These are phyloP conservation scores for Anthopleura sola DNA, from an alignment of 64 coral and sea anemone genomes.

Conservation along the genomic window DNA sequence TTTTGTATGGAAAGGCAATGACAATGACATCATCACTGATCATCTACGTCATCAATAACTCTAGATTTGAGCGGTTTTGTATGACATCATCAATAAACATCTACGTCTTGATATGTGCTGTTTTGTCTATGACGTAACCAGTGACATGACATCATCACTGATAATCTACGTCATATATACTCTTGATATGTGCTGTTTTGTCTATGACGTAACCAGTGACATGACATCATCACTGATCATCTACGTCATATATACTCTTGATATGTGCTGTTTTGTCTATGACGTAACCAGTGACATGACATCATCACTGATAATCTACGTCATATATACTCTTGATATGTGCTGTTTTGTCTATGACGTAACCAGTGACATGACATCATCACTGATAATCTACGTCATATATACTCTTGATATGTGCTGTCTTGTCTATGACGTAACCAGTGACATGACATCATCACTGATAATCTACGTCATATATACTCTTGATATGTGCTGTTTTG, in stretches of 20 bases:
- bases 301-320: neutral
- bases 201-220: no score
- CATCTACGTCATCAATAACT: neutral
- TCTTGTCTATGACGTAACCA: no score
- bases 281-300: neutral
- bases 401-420: no score
- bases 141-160: neutral
- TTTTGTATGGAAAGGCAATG: no score
- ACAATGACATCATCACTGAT: neutral
- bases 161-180: constrained; percentile 24
- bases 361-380: no score
- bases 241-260: constrained; percentile 51
- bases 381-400: no score
- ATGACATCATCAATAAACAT: neutral
- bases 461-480: no score
- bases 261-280: constrained; percentile 41
- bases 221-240: neutral
- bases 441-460: no score
- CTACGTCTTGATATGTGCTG: constrained; percentile 40
- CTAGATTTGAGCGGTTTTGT: no score
- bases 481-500: no score
- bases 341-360: constrained; percentile 46
- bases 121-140: neutral
- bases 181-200: constrained; percentile 36
- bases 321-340: constrained; percentile 66